phyloP scores from a whole-genome alignment of 2,113 vertebrate species.

The Campylomormyrus tamandua region DNA sequence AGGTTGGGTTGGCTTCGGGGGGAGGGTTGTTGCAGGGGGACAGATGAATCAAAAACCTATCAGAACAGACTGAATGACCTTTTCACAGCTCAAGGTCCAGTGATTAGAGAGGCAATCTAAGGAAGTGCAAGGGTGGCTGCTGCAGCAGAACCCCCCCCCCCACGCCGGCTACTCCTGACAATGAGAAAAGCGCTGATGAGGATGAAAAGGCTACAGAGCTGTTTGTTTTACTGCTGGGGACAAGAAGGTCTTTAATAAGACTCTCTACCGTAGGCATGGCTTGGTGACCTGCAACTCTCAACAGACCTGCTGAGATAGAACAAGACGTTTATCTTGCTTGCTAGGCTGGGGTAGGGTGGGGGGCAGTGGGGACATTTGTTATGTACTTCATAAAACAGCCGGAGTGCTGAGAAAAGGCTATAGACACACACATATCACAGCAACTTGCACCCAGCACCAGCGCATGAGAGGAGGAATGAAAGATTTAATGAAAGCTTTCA shows the following conservation, averaged over 20 bases:
- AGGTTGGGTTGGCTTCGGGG: not conserved
- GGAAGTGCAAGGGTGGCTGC: not conserved
- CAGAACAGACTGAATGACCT: conserved; percentile 19
- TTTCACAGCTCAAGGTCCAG: conserved; percentile 22
- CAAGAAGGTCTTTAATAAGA: conserved; percentile 24
- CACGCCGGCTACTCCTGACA: not conserved
- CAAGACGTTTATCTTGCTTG: conserved; percentile 18
- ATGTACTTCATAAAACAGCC: conserved; percentile 13
- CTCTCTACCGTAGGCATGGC: conserved; percentile 7
- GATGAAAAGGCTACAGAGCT: conserved; percentile 6
- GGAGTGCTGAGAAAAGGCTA: not conserved
- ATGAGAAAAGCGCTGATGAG: conserved; percentile 9
- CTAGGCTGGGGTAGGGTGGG: not conserved
- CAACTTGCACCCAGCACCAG: not conserved
- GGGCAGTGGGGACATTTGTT: not conserved
- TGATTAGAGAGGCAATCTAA: conserved; percentile 19
- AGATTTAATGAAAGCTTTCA: conserved; percentile 30
- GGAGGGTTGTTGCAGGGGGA: not conserved
- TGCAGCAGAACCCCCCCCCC: not conserved
- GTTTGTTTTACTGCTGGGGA: conserved; percentile 12
- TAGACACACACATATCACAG: conserved; percentile 4
- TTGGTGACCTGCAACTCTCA: conserved; percentile 5
- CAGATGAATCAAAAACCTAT: conserved; percentile 3
- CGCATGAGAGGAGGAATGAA: conserved; percentile 13
- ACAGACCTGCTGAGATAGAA: conserved; percentile 10